Conservation (phyloP, 92 coral and sea anemone species). For the Umimayanthus kanabou region DNA sequence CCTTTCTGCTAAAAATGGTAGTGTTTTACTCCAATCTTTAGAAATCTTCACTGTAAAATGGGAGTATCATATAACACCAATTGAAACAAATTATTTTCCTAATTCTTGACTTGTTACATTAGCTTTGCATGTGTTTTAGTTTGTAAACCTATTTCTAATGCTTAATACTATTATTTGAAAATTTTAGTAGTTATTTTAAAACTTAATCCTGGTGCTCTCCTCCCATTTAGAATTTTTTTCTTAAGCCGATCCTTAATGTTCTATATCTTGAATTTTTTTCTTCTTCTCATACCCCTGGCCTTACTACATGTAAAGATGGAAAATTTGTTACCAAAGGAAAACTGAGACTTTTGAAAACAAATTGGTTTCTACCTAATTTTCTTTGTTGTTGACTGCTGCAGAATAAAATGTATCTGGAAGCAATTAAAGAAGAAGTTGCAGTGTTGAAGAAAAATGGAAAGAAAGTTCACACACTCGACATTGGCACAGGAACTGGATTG, state of each 20-base stretch:
- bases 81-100: no score
- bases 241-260: neutral
- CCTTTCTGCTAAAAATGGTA: no score
- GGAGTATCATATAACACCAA: no score
- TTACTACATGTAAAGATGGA: no score
- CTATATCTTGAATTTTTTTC: neutral
- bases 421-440: constrained; percentile 77
- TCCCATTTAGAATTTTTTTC: neutral
- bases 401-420: constrained; percentile 86
- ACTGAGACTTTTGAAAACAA: neutral
- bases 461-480: constrained; percentile 74
- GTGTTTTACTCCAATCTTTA: no score
- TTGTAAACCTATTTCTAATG: neutral
- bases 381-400: constrained; percentile 19
- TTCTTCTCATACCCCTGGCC: neutral
- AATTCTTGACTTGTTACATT: no score
- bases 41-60: no score
- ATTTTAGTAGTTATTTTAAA: neutral
- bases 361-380: no score
- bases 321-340: no score
- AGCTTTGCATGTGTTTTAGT: neutral
- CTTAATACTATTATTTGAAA: no score
- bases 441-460: constrained; percentile 48
- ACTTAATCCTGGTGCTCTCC: neutral
- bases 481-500: constrained; percentile 97